Evolutionary conservation across 2,113 vertebrate genomes (phyloP), one percentile per base, ranked within the genome.

Genomic region (Odontophorus gujanensis): DNA sequence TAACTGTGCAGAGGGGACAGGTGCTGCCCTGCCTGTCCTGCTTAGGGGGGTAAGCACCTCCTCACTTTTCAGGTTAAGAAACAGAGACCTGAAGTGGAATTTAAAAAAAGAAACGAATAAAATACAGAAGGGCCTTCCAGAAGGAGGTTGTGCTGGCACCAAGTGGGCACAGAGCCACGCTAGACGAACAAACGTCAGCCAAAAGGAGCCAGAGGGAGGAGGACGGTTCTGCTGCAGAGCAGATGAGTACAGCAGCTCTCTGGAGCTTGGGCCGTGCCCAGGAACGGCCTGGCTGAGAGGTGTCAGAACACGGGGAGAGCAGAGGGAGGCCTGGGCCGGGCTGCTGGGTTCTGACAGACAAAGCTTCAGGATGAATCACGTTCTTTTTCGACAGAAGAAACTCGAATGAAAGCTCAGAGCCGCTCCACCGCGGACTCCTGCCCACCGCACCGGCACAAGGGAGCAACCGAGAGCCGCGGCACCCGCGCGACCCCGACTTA

Each of bases 401-500:
- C 13, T n/a, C 50, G 1, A 14, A 18, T 8, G 19, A 30, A 48
- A 51, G 9, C 92, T 24, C 72, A 73, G 78, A 90, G 20, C 25
- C 4, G 15, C 32, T 85, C 61, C 11, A n/a, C 21, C 12, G 16
- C 55, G 66, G 40, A 5, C 51, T 65, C 19, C 51, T n/a, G n/a
- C 51, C 53, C 55, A 50, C 48, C 25, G 53, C 9, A 9, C 14
- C 50, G 26, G 26, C 50, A 51, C 50, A 51, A 50, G 22, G 11
- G 48, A 50, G 38, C 38, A 38, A 38, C 38, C 38, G 38, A 38
- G 38, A 38, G 38, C 38, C 38, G 38, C 38, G 9, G 38, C 38
- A 51, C 12, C 48, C 19, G 21, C 48, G 14, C 24, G 50, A 53
- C 50, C 25, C 51, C 51, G 15, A 98, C 99, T 99, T 98, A 99